Evolutionary conservation across 2,888 invertebrate species (phyloP), one percentile per base, ranked within the genome.

Genomic region (Antheraea assamensis): DNA sequence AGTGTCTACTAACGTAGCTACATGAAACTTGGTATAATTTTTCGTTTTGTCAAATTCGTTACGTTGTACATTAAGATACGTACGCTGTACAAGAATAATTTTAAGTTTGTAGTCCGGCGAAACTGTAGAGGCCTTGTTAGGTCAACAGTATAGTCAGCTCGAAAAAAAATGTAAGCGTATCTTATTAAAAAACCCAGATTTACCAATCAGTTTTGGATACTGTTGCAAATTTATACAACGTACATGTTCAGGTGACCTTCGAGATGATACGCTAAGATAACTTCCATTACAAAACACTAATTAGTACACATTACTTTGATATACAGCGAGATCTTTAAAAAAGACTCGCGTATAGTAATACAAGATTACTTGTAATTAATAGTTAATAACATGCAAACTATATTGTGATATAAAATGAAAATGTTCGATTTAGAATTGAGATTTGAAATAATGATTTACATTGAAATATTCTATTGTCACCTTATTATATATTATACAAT

Each of bases 191-290:
- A 17, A 66, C 66, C 90, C 84, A 88, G 79, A 87, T 87, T 79
- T 80, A 87, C 87, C 91, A 87, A 83, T 90, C 88, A 86, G 2
- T 2, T 66, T 31, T 49, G 21, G 49, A 66, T 66, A 74, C 74
- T 76, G 78, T 78, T 80, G 75, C 75, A 78, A 72, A 77, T 78
- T 72, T 72, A 74, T 76, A 77, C 75, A 79, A 79, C 78, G 81
- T 83, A 78, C 82, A 83, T 82, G 78, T 75, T 77, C 74, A 75
- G 73, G 64, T 75, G 83, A 86, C 89, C 89, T 90, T 88, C 85
- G 74, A 79, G 85, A 88, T 86, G 85, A 84, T 84, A 85, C 82
- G 83, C 81, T 80, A 77, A 77, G 85, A 85, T 88, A 86, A 84
- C 73, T 76, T 76, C 24, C 73, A 77, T 76, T 74, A 80, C 74